phyloP scores from a whole-genome alignment of 2,888 invertebrate species.

The Cybosia mesomella region DNA sequence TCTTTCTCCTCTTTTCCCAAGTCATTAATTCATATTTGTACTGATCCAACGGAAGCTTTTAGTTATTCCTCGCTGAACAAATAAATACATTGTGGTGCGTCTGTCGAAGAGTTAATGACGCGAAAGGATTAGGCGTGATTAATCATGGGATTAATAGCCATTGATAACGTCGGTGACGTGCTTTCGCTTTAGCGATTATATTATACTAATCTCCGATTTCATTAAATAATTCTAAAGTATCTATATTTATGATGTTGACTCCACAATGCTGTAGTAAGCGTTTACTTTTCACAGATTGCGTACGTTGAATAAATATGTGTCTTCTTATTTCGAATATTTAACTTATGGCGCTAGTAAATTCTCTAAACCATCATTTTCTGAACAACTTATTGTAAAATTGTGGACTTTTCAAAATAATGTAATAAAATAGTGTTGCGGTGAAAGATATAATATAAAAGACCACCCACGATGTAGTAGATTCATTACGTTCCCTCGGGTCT shows the following conservation, averaged over 20 bases:
- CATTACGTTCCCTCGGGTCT: not conserved
- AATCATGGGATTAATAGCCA: not conserved
- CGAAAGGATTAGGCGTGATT: not conserved
- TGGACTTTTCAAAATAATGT: not conserved
- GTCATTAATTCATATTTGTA: conserved; percentile 14
- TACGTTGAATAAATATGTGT: not conserved
- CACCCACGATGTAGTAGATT: conserved; percentile 15
- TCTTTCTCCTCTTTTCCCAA: conserved; percentile 21
- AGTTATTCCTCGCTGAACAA: not conserved
- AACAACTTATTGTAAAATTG: conserved; percentile 1
- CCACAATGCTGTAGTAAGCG: not conserved
- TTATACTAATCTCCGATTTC: not conserved
- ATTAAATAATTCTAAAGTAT: not conserved
- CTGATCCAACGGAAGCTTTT: conserved; percentile 5
- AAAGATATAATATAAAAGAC: conserved; percentile 15
- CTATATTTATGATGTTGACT: not conserved
- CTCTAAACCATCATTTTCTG: not conserved
- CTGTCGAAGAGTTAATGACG: not conserved
- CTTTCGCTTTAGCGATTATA: not conserved
- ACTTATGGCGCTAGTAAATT: conserved; percentile 7
- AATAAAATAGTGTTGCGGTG: conserved; percentile 6
- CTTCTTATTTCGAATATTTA: not conserved
- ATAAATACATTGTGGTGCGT: conserved; percentile 6
- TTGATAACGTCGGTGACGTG: not conserved
- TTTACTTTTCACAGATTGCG: not conserved